Base-by-base conservation (phyloP, 2,888 invertebrate genomes). In the Ophion ventricosus region DNA sequence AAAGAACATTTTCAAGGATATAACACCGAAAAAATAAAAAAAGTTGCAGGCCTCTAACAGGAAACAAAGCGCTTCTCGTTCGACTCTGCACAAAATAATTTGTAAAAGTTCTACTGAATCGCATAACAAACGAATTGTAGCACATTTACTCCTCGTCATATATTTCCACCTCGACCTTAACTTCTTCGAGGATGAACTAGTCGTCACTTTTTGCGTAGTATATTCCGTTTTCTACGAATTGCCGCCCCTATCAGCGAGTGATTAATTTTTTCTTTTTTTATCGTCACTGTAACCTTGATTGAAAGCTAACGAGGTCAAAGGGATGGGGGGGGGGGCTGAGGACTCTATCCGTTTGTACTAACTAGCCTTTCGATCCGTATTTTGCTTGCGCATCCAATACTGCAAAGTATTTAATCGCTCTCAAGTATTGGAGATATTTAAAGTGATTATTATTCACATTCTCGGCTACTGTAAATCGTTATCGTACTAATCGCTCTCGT, bases 231-330 rank as follows among this genome's bases (percentile, higher is more conserved):
- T 49, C 17, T 49, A 49, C 49, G 49, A 49, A 14, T 49, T 49
- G 49, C 17, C 49, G 49, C 4, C 14, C 49, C 14, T 49, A 49
- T 49, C 17, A 49, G 49, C 14, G 49, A 4, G 49, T 17, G 14
- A 14, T 49, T 1, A 66, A 20, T 40, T 40, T 40, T 23, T 61
- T 70, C 11, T 11, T 29, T 43, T 64, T n/a, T 57, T 20, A 64
- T 61, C 61, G 63, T 64, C 54, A 63, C 70, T 70, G 63, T 66
- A 78, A 73, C 73, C 63, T 67, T 72, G 73, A 82, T 82, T 63
- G 77, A 63, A 67, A 78, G 78, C 82, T 67, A 78, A 82, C 67
- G 67, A 74, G 73, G 54, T 59, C 61, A 57, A 57, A 20, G 11
- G 20, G 20, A 3, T 23, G 66, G 43, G 20, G 66, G 29, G 23